A percentile compares a stretch with the other conserved stretches of the same genome.
phyloP scores from a whole-genome alignment of 1,140 invertebrate genomes.

The Phymorhynchus buccinoides region DNA sequence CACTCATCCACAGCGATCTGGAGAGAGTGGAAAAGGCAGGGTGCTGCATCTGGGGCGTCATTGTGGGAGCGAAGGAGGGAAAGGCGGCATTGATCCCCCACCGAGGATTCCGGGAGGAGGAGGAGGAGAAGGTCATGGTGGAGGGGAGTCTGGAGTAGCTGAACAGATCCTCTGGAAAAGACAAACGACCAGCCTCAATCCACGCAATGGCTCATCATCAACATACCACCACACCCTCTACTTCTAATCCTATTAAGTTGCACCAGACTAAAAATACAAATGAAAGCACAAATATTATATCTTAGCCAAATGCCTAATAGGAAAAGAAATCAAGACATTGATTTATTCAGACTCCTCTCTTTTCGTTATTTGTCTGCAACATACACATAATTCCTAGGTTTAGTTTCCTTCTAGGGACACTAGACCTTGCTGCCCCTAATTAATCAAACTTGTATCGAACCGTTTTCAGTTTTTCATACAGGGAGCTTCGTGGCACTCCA shows the following conservation, averaged over 20 bases:
- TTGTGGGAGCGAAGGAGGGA: neutral
- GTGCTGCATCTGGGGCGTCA: constrained; percentile 20
- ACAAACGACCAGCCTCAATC: constrained; percentile 23
- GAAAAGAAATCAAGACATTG: neutral
- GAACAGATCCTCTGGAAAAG: constrained; percentile 15
- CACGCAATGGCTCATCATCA: neutral
- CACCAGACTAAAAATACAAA: neutral
- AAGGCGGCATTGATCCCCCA: constrained; percentile 7
- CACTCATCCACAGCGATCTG: neutral
- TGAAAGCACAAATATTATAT: neutral
- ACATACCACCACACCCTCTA: neutral
- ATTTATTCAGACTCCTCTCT: neutral
- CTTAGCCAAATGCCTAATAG: neutral
- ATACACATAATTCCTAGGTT: neutral
- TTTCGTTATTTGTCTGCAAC: neutral
- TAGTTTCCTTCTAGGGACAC: neutral
- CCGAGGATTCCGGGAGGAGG: neutral
- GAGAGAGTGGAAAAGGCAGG: constrained; percentile 3
- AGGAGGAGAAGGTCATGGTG: neutral
- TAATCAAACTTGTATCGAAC: neutral
- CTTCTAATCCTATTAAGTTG: neutral
- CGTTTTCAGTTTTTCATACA: constrained; percentile 17
- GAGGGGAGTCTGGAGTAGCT: neutral
- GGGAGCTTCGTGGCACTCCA: constrained; percentile 7
- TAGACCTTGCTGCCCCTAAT: neutral